A percentile compares a stretch with the other conserved stretches of the same genome.
These are phyloP conservation scores for Scaptomyza montana DNA, from an alignment of 1,140 invertebrate genomes.

Conservation along the genomic window DNA sequence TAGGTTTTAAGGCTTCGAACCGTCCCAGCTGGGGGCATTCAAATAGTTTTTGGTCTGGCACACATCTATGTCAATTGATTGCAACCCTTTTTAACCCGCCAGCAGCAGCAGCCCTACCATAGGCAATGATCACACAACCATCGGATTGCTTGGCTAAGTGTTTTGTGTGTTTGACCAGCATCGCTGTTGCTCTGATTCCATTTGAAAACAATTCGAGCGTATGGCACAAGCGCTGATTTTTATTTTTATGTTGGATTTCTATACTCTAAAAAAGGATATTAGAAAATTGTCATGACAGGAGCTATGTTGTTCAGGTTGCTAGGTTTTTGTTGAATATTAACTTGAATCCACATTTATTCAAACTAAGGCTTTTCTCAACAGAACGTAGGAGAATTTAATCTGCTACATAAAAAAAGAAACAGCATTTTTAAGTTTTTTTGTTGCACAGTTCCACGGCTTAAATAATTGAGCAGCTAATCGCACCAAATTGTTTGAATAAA, in stretches of 20 bases:
- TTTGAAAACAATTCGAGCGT: slow-evolving; percentile 53
- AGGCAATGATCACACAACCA: slow-evolving; percentile 13
- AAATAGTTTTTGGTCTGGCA: slow-evolving; percentile 78
- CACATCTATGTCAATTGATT: slow-evolving; percentile 81
- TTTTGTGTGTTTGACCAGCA: slow-evolving; percentile 60
- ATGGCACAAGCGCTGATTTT: slow-evolving; percentile 55
- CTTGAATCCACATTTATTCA: not conserved
- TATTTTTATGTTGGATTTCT: slow-evolving; percentile 26
- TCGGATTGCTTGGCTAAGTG: slow-evolving; percentile 57
- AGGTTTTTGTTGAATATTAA: too few relatives aligned
- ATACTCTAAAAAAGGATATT: not conserved
- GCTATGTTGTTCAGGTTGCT: too few relatives aligned
- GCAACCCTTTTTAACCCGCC: slow-evolving; percentile 60
- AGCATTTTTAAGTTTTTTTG: slow-evolving; percentile 2
- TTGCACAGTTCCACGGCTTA: slow-evolving; percentile 59
- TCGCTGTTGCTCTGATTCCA: slow-evolving; percentile 35
- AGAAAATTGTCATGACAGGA: too few relatives aligned
- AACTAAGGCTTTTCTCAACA: not conserved
- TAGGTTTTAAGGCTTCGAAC: not conserved
- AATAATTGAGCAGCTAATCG: slow-evolving; percentile 82
- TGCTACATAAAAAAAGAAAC: not conserved
- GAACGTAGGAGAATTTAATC: not conserved
- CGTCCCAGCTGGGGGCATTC: slow-evolving; percentile 50
- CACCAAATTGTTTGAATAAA: slow-evolving; percentile 79
- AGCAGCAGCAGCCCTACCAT: not conserved